Base-by-base conservation (phyloP, 1,140 invertebrate genomes). In the Diorhabda carinulata region DNA sequence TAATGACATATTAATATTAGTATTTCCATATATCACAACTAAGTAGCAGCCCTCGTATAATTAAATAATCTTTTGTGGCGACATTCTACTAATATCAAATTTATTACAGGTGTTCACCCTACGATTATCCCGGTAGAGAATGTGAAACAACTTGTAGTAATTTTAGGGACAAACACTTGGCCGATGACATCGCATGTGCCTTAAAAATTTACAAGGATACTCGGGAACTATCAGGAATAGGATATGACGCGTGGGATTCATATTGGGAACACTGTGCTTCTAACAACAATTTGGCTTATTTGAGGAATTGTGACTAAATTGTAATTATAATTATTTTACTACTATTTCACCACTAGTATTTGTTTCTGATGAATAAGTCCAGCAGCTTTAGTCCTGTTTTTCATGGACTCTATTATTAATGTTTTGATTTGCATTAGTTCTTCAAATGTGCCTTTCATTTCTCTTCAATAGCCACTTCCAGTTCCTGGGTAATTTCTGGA, bases 251-350 rank as follows among this genome's bases (percentile, higher is more conserved):
- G 0, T 62, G 61, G 61, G 10, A 42, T 3, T 10, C 9, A 43
- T 62, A 62, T 44, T 62, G 43, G 61, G 43, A n/a, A 43, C 61
- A 62, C 44, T 62, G 43, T 62, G 61, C 61, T 43, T 41, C 61
- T n/a, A 10, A 43, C n/a, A 5, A 43, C 4, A 62, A 62, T 43
- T 5, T 10, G 5, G 43, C 43, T 7, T 62, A 62, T 47, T 25
- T 25, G 25, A 25, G 25, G 25, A 25, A 25, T 25, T 25, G 25
- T 25, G 25, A 25, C 25, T 25, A 25, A 1, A 25, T 25, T 25
- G 25, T 25, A 25, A 25, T 25, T 25, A 25, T 1, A 1, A 25
- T 25, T 25, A 25, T 25, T 25, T 25, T 25, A 25, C 25, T 25
- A 25, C 25, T 25, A 25, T 25, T 25, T 25, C 25, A 25, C 25